Evolutionary conservation across 92 coral and sea anemone species (phyloP).

Genomic region (Metridium senile): DNA sequence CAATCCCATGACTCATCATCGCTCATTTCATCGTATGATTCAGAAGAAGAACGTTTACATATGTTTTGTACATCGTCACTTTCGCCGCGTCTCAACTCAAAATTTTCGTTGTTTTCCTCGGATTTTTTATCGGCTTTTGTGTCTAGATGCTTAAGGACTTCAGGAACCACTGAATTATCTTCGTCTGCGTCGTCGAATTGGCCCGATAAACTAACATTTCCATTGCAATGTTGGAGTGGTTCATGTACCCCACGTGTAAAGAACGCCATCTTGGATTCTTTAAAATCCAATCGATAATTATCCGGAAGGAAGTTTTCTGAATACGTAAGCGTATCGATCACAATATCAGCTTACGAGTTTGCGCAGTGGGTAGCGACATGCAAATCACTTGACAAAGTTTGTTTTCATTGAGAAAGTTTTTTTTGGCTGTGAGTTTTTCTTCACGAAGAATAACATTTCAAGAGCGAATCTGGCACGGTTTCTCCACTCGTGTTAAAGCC

Average conservation of each 20-base stretch:
- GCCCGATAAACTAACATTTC: constrained; percentile 44
- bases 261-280: constrained; percentile 34
- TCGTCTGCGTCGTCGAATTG: constrained; percentile 97
- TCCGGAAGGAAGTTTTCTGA: not conserved
- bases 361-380: constrained; percentile 21
- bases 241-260: constrained; percentile 7
- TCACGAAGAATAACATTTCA: not conserved
- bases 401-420: constrained; percentile 39
- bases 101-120: constrained; percentile 14
- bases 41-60: constrained; percentile 7
- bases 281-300: not conserved
- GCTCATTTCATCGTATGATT: constrained; percentile 28
- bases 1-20: constrained; percentile 92
- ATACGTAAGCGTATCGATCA: constrained; percentile 17
- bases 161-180: constrained; percentile 60
- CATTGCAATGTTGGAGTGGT: not conserved
- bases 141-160: constrained; percentile 29
- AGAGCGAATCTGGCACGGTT: not conserved
- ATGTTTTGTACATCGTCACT: not conserved
- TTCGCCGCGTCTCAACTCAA: constrained; percentile 1
- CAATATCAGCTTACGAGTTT: constrained; percentile 1
- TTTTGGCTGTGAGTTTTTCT: constrained; percentile 20
- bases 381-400: constrained; percentile 38
- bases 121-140: not conserved
- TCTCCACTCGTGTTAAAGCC: not conserved